Conservation (phyloP, 1,140 invertebrate genomes). For the Drosophila subpulchrella region DNA sequence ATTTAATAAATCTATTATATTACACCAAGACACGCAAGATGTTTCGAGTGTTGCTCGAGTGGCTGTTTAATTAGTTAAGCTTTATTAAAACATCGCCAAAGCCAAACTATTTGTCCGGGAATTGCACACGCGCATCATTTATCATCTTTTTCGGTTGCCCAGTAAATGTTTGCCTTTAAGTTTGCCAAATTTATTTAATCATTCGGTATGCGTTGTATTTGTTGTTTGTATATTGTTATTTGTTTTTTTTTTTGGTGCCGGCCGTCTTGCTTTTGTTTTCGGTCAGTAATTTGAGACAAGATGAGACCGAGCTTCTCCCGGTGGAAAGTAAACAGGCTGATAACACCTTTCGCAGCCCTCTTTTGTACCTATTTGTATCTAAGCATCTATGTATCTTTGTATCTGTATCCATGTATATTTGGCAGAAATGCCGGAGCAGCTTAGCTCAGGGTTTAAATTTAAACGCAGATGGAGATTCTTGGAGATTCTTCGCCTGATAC, state of each 20-base stretch:
- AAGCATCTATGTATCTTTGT: conserved; percentile 19
- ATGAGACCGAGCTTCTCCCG: conserved; percentile 21
- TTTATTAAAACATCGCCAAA: conserved; percentile 77
- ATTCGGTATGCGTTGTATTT: conserved; percentile 19
- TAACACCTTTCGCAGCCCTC: conserved; percentile 53
- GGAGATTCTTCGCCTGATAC: conserved; percentile 43
- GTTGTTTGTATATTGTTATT: conserved; percentile 2
- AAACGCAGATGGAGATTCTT: conserved; percentile 60
- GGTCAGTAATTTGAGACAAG: conserved; percentile 54
- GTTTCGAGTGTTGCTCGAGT: conserved; percentile 15
- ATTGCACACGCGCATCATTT: conserved; percentile 79
- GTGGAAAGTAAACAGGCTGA: conserved; percentile 59
- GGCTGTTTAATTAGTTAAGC: conserved; percentile 77
- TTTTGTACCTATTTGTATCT: conserved; percentile 2
- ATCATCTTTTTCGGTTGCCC: conserved; percentile 67
- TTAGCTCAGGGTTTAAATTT: conserved; percentile 80
- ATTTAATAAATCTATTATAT: conserved; percentile 76
- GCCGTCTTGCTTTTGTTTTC: conserved; percentile 33
- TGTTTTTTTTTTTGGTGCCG: conserved; percentile 1
- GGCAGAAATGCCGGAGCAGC: conserved; percentile 41
- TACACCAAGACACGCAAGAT: conserved; percentile 53
- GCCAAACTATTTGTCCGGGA: conserved; percentile 64
- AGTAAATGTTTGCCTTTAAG: conserved; percentile 61
- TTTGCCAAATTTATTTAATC: conserved; percentile 46
- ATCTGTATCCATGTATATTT: conserved; percentile 28